Conservation (phyloP, 2,113 vertebrate species). For the Siniperca knerii region DNA sequence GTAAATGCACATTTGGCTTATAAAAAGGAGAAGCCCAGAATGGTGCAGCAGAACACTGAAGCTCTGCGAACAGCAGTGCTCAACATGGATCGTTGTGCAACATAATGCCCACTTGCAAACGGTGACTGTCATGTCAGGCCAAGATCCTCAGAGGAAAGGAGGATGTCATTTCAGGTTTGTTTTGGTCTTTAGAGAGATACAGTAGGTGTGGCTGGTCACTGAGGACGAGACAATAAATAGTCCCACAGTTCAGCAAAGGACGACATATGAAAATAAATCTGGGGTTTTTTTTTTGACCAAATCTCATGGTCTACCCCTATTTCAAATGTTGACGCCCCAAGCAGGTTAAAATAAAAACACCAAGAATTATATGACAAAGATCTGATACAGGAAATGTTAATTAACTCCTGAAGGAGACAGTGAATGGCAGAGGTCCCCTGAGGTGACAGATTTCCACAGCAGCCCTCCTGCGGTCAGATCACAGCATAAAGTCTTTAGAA, state of each 20-base stretch:
- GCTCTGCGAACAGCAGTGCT: slow-evolving; percentile 9
- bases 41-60: neutral
- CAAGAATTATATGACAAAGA: slow-evolving; percentile 8
- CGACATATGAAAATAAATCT: neutral
- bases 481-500: slow-evolving; percentile 11
- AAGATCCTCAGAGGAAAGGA: neutral
- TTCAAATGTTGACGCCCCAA: neutral
- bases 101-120: neutral
- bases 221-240: neutral
- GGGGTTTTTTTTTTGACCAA: neutral
- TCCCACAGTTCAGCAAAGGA: slow-evolving; percentile 18
- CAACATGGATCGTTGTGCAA: neutral
- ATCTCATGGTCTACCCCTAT: neutral
- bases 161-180: neutral
- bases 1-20: slow-evolving; percentile 15
- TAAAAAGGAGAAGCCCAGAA: neutral
- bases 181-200: slow-evolving; percentile 12
- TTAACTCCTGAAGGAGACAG: slow-evolving; percentile 17
- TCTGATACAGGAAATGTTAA: slow-evolving; percentile 37
- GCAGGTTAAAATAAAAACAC: slow-evolving; percentile 1
- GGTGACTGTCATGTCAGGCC: neutral
- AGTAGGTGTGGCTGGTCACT: neutral
- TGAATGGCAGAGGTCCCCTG: slow-evolving; percentile 36
- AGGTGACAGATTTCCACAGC: slow-evolving; percentile 4
- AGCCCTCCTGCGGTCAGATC: slow-evolving; percentile 5